Evolutionary conservation across 2,888 invertebrate genomes (phyloP), one percentile per base, ranked within the genome.

Genomic region (Himalopsyche tibetana): DNA sequence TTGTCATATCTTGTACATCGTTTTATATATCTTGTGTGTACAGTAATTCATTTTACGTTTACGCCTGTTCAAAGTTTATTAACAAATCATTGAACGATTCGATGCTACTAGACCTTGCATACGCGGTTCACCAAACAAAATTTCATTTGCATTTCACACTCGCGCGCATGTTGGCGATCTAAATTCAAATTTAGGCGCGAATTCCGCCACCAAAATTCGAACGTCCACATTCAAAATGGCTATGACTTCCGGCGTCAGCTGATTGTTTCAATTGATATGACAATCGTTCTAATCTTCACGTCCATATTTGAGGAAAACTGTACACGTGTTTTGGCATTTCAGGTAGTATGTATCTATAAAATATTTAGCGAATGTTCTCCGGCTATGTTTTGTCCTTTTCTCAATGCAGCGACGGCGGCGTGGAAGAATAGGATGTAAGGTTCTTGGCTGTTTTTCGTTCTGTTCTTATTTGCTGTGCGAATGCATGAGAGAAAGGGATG

Each of bases 101-200:
- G 6, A 42, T 8, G 4, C 42, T 5, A 42, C 42, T 42, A 5
- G 42, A 45, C 9, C 9, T 45, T 45, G 45, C 2, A 9, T 11
- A 45, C 45, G 9, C 9, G 9, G 2, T 15, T 15, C 12, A 15
- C 51, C 51, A 51, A 51, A 51, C 12, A 12, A 51, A 51, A 51
- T 15, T 8, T 4, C 51, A 51, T 51, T 15, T 12, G 51, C 51
- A 51, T 51, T 51, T 51, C 15, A 51, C 4, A 51, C 51, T 51
- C 15, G 15, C 6, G 6, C 56, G 4, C 0, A 4, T n/a, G n/a
- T 56, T 5, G 56, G 0, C 63, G 63, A 19, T 63, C 63, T 28
- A 63, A 63, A 19, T 63, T 63, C 63, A 63, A 63, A 63, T 63
- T 63, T 63, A 2, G 63, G 63, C 28, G 28, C 63, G 63, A 63